Evolutionary conservation across 2,113 vertebrate genomes (phyloP), one percentile per base, ranked within the genome.

Genomic region (Ameiurus melas): DNA sequence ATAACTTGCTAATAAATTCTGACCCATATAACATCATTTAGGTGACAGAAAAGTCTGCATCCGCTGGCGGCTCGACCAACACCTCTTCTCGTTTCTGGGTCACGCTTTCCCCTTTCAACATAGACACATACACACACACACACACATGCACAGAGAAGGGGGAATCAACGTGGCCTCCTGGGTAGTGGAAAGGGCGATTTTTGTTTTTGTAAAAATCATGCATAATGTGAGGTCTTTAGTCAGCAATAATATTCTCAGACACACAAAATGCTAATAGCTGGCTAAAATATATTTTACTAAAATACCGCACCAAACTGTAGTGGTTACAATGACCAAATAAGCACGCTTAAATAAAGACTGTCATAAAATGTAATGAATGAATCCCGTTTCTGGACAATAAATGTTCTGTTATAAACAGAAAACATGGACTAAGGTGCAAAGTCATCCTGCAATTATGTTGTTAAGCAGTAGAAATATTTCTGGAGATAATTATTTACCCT

Each of bases 1-100:
- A 92, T 91, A 92, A 91, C 90, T 91, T 81, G 89, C 90, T 92
- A 93, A 92, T 92, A 92, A 92, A 92, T 93, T 91, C 90, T 92
- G 92, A 93, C 92, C 92, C 92, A 92, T 89, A 92, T 92, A 93
- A 92, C 84, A 90, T 91, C 84, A 91, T 91, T 91, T 89, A 85
- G 77, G 84, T 93, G 92, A 92, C 92, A 92, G 89, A n/a, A 86
- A 85, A 88, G 90, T 85, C 89, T 84, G 89, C 85, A 80, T 77
- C 43, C 77, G 78, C 91, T 84, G 79, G 78, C 33, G 78, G 86
- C 87, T 85, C 73, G 87, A 90, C 91, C 91, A 93, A 87, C 90
- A 92, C 89, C 89, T 88, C 78, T 71, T 90, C 86, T 91, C 39
- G 85, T 93, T 93, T 92, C 92, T 93, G 92, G 92, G 91, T 93